Evolutionary conservation across 2,113 vertebrate species (phyloP).

Genomic region (Osmerus eperlanus): DNA sequence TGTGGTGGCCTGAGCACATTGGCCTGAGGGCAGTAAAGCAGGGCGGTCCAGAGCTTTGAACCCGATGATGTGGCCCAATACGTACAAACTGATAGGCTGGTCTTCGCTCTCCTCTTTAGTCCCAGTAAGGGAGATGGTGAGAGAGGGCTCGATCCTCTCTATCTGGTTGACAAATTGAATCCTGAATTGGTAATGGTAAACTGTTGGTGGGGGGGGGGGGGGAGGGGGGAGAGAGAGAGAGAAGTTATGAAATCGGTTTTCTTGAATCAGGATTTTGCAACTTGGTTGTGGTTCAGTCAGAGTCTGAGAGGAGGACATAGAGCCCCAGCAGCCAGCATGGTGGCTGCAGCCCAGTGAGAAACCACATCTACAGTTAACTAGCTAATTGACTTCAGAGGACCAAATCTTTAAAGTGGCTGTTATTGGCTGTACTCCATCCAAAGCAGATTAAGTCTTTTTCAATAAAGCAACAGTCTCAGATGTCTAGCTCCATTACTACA

Average conservation of each 20-base stretch:
- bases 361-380: not conserved
- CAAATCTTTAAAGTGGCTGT: constrained; percentile 1
- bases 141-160: constrained; percentile 67
- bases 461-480: constrained; percentile 11
- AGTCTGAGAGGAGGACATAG: no score
- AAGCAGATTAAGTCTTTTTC: constrained; percentile 10
- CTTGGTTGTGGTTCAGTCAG: no score
- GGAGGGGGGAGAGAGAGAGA: not conserved
- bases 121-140: constrained; percentile 80
- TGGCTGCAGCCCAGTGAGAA: not conserved
- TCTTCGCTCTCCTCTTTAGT: constrained; percentile 78
- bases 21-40: no score
- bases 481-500: constrained; percentile 3
- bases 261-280: no score
- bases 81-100: constrained; percentile 81
- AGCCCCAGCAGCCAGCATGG: no score
- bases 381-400: constrained; percentile 14
- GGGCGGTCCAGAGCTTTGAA: no score
- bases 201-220: constrained; percentile 54
- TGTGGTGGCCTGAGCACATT: not conserved
- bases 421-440: constrained; percentile 11
- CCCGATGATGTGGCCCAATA: constrained; percentile 36
- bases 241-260: not conserved
- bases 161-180: constrained; percentile 82
- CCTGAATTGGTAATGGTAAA: constrained; percentile 92